Evolutionary conservation across 2,888 invertebrate species (phyloP).

Genomic region (Ashinkailepas kermadecensis): DNA sequence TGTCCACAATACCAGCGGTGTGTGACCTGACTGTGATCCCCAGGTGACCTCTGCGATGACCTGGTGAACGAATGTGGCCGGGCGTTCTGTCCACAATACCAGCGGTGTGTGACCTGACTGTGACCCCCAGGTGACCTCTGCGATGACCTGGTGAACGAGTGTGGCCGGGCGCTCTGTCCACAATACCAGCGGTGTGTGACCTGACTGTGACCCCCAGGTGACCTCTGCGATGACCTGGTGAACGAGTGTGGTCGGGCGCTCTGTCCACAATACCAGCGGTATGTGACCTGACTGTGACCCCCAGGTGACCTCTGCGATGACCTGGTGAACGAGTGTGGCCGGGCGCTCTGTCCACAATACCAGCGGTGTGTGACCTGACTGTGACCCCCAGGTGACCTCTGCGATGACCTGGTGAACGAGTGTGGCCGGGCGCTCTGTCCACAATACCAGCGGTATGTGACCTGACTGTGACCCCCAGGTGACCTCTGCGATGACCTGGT

Average conservation of each 20-base stretch:
- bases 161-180: constrained; percentile 67
- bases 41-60: too few relatives aligned
- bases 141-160: constrained; percentile 65
- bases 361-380: constrained; percentile 55
- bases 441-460: constrained; percentile 60
- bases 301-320: constrained; percentile 60
- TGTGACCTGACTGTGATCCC: too few relatives aligned
- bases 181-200: constrained; percentile 60
- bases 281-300: constrained; percentile 44
- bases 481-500: constrained; percentile 63
- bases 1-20: constrained; percentile 68
- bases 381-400: constrained; percentile 49
- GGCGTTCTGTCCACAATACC: too few relatives aligned
- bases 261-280: constrained; percentile 64
- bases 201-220: constrained; percentile 41
- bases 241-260: constrained; percentile 70
- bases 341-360: constrained; percentile 62
- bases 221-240: constrained; percentile 63
- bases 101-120: too few relatives aligned
- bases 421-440: constrained; percentile 71
- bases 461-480: constrained; percentile 41
- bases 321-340: constrained; percentile 67
- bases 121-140: constrained; percentile 48
- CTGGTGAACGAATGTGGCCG: too few relatives aligned
- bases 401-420: constrained; percentile 66